A percentile compares a stretch with the other conserved stretches of the same genome.
Evolutionary conservation across 2,113 vertebrate species (phyloP).

Genomic region (Glaucidium brasilianum): DNA sequence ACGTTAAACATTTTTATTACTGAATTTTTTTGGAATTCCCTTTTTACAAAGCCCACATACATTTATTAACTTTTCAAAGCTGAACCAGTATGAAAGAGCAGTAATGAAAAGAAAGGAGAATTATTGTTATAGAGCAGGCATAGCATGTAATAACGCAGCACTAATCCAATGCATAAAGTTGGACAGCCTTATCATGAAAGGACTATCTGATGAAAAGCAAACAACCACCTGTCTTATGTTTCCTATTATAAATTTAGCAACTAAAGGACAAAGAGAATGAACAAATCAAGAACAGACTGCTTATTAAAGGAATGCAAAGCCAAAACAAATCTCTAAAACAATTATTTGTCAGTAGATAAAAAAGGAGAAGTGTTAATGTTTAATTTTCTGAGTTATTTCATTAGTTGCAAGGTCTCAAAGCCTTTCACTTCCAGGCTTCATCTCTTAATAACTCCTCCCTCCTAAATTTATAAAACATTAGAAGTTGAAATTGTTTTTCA

Average conservation of each 20-base stretch:
- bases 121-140: background rate
- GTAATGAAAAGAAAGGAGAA: background rate
- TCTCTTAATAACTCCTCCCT: background rate
- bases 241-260: background rate
- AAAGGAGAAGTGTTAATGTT: background rate
- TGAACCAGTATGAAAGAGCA: background rate
- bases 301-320: background rate
- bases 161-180: background rate
- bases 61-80: background rate
- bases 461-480: background rate
- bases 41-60: background rate
- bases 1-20: background rate
- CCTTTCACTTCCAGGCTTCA: background rate
- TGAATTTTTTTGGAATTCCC: background rate
- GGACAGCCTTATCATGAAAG: background rate
- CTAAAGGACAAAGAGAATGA: background rate
- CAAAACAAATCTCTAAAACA: background rate
- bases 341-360: background rate
- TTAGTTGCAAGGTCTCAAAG: background rate
- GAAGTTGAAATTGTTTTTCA: background rate
- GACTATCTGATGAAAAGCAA: background rate
- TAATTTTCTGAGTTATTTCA: background rate
- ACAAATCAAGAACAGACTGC: background rate
- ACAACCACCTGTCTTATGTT: background rate
- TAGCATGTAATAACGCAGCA: background rate